Evolutionary conservation across 2,797 vertebrate genomes (phyloP), one percentile per base, ranked within the genome.

Genomic region (Otolemur crassicaudatus): DNA sequence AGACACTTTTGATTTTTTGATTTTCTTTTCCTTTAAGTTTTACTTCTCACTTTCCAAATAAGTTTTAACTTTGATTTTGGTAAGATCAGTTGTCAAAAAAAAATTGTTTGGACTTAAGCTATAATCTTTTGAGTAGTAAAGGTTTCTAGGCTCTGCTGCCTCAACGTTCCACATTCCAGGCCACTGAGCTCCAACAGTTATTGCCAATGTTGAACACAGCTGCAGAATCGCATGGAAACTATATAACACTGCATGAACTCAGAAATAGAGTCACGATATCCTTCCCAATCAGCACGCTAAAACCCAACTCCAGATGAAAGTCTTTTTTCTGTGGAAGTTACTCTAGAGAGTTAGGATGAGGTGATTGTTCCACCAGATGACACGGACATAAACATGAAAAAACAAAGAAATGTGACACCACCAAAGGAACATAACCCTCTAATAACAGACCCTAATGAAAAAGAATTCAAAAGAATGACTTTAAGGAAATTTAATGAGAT

Each of bases 91-190:
- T 97, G 77, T 94, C 65, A 92, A 49, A 95, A 94, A 94, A 95
- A 95, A 91, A 91, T 93, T 96, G 34, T 98, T 98, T 98, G 97
- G 97, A 98, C 94, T 98, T 92, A 96, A 91, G 96, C 89, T 98
- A 83, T 91, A 87, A 72, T 79, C 96, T 98, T 98, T 86, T 96
- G 97, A 98, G 96, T 95, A 95, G 96, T 96, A 97, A 97, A 97
- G 93, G 94, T 97, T 98, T 97, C 93, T 0, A 5, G 12, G 31
- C 20, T 56, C 31, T 31, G n/a, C 49, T 79, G 76, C 31, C 31
- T 23, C 76, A 56, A 23, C 34, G 12, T 12, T 79, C 11, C n/a
- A n/a, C 31, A 23, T 1, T 31, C 49, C 23, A 56, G 53, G 20
- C 49, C 20, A 79, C 76, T 56, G 31, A 79, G 53, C n/a, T 11